Evolutionary conservation across 2,113 vertebrate genomes (phyloP).

Genomic region (Orthonyx spaldingii): DNA sequence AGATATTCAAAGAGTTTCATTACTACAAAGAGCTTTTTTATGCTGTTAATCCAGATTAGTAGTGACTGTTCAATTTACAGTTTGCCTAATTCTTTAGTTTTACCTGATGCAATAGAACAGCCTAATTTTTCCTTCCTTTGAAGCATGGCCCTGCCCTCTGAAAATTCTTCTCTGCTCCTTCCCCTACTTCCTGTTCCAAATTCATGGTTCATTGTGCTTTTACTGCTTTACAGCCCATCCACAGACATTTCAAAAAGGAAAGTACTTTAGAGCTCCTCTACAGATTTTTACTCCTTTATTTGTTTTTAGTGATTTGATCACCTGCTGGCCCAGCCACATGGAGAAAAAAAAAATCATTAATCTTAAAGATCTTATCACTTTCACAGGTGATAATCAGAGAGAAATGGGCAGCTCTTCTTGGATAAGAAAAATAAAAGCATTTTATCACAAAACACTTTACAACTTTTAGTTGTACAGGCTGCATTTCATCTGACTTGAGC

Average conservation of each 20-base stretch:
- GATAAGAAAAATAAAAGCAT: neutral
- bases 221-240: neutral
- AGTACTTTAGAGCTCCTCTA: neutral
- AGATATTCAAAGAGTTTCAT: neutral
- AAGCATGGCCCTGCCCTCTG: neutral
- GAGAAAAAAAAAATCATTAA: neutral
- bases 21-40: constrained; percentile 36
- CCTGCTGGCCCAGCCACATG: neutral
- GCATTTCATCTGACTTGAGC: neutral
- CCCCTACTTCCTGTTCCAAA: neutral
- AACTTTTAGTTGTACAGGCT: neutral
- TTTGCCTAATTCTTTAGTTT: neutral
- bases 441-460: neutral
- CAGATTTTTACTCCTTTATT: neutral
- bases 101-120: neutral
- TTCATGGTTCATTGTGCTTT: neutral
- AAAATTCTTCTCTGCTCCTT: neutral
- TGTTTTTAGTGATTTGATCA: neutral
- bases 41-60: constrained; percentile 21
- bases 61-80: neutral
- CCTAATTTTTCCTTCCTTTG: neutral
- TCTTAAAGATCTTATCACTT: neutral
- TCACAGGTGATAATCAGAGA: neutral
- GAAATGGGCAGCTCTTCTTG: neutral
- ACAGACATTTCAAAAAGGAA: neutral